Base-by-base conservation (phyloP, 2,888 invertebrate genomes). In the Dicyrtomina minuta region DNA sequence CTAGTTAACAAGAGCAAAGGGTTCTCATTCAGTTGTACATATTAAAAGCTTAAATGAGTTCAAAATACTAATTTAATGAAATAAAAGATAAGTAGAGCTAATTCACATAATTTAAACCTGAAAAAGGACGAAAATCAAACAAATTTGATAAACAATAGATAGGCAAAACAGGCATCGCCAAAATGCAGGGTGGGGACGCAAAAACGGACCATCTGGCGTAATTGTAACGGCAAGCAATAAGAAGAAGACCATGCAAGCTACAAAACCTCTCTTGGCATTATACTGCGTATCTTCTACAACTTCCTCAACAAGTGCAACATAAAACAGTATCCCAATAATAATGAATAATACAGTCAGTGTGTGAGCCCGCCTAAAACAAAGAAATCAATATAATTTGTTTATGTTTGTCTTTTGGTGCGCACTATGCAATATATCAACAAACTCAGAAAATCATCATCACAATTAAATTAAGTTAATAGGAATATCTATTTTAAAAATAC, bases 141-240 rank as follows among this genome's bases (percentile, higher is more conserved):
- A 79, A 39, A 86, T 79, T 78, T 85, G 84, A 79, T 86, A 86
- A 2, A 85, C 81, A 70, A 86, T 83, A 75, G 84, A 84, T 69
- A 84, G 78, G 73, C 84, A 83, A 73, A 86, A 83, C 27, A 84
- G 80, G 65, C 85, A 81, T 72, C 85, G 79, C 86, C 86, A 86
- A 58, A 86, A 81, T 17, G 83, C 85, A 65, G 86, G 85, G 80
- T 86, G 86, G 15, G 86, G 86, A 74, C 86, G 80, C 53, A 81
- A 80, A 75, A 85, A 86, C 22, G 85, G 84, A 6, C 85, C 86
- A 81, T 86, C 85, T 20, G 85, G 85, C 6, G 84, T 85, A 62
- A 84, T 83, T 15, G 84, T 85, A 0, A 85, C 84, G 3, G 85
- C 85, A 72, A 85, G 81, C 39, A 85, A 78, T 27, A 86, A 79